Base-by-base conservation (phyloP, 2,797 vertebrate genomes). In the Arctocebus calabarensis region DNA sequence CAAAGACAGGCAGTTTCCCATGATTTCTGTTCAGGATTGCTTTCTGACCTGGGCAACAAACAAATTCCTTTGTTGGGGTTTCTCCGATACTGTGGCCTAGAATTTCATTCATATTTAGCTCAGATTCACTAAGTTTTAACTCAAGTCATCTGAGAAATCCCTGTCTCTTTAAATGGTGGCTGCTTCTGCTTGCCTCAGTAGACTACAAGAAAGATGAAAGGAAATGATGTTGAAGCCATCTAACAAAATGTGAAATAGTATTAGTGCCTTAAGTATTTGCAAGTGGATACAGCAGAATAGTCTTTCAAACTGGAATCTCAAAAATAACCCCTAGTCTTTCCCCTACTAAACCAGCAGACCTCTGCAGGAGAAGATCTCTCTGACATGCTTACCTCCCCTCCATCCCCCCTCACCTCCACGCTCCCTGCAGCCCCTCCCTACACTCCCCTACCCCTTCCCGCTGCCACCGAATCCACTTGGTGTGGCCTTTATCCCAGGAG, bases 341-440 rank as follows among this genome's bases (percentile, higher is more conserved):
- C 83, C 22, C 23, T 20, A 29, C 11, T 45, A 90, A 62, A 45
- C 32, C 29, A 43, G n/a, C 10, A 29, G 4, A 14, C 20, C 25
- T 71, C 16, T 10, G 0, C 4, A 84, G 55, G 9, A 70, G 20
- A 73, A 71, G 83, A 4, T 2, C 5, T 29, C 74, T 52, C 22
- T 45, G 43, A 34, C 3, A 20, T 12, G 52, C 70, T 34, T 61
- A 34, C 85, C 48, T 64, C 70, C 34, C 59, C n/a, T 52, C 61
- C 22, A 48, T 11, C 7, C 32, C 45, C n/a, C 40, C 1, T 12
- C 10, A 2, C 22, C 40, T 14, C 34, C 20, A 0, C 1, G 11
- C 11, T 25, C 22, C 48, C 43, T 52, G 22, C 5, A 81, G 13
- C 14, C 61, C 37, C 57, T 73, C 45, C 20, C 20, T 61, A 66